Conservation (phyloP, 2,113 vertebrate species). For the Todiramphus saurophagus region DNA sequence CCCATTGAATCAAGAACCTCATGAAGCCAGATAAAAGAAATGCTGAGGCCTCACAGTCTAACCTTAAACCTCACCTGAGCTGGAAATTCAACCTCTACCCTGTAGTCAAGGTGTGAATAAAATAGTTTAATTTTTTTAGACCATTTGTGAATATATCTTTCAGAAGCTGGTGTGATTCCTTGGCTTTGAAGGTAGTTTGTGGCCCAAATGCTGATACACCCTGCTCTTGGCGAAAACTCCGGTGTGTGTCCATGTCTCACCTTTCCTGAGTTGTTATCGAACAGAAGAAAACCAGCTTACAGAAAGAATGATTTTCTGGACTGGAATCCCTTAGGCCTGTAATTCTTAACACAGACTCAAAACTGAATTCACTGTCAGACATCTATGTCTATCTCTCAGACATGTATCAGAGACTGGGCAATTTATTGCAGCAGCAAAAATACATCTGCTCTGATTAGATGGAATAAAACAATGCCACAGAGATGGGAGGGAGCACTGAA, state of each 20-base stretch:
- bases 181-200: background rate
- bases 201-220: background rate
- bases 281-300: background rate
- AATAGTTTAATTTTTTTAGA: background rate
- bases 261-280: background rate
- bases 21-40: background rate
- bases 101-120: background rate
- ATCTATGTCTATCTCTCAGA: background rate
- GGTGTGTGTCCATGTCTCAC: background rate
- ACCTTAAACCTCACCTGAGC: background rate
- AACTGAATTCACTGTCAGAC: background rate
- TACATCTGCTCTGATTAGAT: background rate
- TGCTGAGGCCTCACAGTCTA: background rate
- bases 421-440: slow-evolving; percentile 24
- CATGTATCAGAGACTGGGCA: background rate
- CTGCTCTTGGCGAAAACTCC: background rate
- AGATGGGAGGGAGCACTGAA: background rate
- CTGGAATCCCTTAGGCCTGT: background rate
- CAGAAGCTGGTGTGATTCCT: background rate
- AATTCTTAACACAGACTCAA: background rate
- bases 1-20: background rate
- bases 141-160: background rate
- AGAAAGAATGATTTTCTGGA: background rate
- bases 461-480: slow-evolving; percentile 1
- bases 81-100: background rate